Evolutionary conservation across 2,113 vertebrate species (phyloP).

Genomic region (Rostratula benghalensis): DNA sequence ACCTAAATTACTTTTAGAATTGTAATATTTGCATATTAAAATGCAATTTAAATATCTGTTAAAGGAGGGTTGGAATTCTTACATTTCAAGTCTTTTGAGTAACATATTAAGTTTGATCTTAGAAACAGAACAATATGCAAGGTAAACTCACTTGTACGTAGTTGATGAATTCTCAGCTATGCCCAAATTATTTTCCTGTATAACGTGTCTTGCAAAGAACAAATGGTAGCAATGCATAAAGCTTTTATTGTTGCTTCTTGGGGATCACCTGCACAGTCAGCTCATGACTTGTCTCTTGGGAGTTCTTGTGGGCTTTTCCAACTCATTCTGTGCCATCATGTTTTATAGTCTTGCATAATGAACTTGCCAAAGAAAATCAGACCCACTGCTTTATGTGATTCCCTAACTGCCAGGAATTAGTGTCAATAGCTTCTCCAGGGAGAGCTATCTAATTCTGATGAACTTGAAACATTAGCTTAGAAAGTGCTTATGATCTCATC

Average conservation of each 20-base stretch:
- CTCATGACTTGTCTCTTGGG: neutral
- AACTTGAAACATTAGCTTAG: neutral
- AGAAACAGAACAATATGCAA: neutral
- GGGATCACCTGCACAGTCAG: neutral
- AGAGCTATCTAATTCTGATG: neutral
- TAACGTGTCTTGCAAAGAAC: neutral
- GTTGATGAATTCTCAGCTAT: neutral
- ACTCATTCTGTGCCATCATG: neutral
- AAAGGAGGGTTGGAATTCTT: neutral
- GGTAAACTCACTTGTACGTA: neutral
- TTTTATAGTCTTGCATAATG: neutral
- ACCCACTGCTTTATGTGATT: neutral
- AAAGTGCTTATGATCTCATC: neutral
- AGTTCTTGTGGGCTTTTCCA: neutral
- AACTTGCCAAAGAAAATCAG: slow-evolving; percentile 21
- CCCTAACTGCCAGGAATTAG: neutral
- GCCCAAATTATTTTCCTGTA: neutral
- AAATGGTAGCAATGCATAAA: neutral
- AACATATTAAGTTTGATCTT: neutral
- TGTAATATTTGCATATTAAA: neutral
- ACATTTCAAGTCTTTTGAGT: neutral
- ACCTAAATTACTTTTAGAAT: neutral
- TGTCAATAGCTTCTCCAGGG: neutral
- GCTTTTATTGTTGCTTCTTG: neutral
- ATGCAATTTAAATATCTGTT: neutral